Percentiles rank a stretch among this genome's conserved stretches.
Conservation (phyloP, 1,140 invertebrate species). For the Aradophagus sp. region DNA sequence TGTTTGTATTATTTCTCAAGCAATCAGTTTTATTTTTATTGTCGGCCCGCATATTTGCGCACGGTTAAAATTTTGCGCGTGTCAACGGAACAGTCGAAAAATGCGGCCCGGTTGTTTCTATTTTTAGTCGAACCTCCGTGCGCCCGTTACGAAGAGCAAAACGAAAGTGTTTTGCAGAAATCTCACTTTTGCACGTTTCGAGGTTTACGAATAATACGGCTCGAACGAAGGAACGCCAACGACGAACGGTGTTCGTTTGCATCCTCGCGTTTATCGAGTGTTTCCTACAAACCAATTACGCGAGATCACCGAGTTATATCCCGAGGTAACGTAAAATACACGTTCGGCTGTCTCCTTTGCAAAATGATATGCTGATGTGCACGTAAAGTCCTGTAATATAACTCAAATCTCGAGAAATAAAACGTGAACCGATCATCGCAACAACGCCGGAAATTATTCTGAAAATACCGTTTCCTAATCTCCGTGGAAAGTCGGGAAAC, state of each 20-base stretch:
- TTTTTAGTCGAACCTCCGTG: conserved; percentile 18
- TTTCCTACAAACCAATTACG: conserved; percentile 53
- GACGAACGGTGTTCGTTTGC: conserved; percentile 13
- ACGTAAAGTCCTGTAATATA: too few relatives aligned
- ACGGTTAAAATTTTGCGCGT: conserved; percentile 34
- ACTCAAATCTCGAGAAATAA: too few relatives aligned
- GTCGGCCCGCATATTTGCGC: conserved; percentile 11
- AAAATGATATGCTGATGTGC: too few relatives aligned
- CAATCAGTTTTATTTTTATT: conserved; percentile 27
- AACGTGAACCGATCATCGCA: too few relatives aligned
- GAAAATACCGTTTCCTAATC: too few relatives aligned
- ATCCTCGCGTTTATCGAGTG: conserved; percentile 9
- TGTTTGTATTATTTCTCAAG: conserved; percentile 15
- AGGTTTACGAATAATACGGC: conserved; percentile 17
- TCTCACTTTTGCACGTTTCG: conserved; percentile 35
- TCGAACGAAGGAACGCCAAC: conserved; percentile 12
- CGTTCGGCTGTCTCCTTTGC: too few relatives aligned
- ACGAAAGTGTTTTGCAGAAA: conserved; percentile 24
- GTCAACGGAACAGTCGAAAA: conserved; percentile 24
- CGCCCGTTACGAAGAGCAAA: conserved; percentile 36
- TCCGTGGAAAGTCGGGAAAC: too few relatives aligned
- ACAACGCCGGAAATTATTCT: too few relatives aligned
- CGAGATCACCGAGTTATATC: conserved; percentile 45
- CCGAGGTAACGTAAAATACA: conserved; percentile 14
- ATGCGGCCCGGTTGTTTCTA: conserved; percentile 27